Evolutionary conservation across 2,888 invertebrate species (phyloP).

Genomic region (Agrotis puta): DNA sequence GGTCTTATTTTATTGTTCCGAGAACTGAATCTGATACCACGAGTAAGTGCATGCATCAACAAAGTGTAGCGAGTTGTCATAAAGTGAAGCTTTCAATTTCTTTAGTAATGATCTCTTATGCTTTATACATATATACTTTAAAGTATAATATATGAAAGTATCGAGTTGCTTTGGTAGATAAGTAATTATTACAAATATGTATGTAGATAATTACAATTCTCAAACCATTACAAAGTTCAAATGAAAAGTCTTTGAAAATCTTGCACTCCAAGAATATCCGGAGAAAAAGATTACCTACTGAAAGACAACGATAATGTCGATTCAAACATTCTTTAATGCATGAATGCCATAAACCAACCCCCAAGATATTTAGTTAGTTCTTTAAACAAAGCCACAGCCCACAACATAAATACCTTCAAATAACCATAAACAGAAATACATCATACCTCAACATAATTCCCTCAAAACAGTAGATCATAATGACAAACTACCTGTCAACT

Average conservation of each 20-base stretch:
- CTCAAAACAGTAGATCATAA: constrained; percentile 48
- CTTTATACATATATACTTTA: not conserved
- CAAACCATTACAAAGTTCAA: too few relatives aligned
- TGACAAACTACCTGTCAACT: constrained; percentile 54
- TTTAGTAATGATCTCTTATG: not conserved
- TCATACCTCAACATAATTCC: constrained; percentile 33
- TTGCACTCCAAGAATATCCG: not conserved
- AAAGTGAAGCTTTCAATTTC: not conserved
- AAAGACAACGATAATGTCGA: too few relatives aligned
- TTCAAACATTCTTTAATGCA: not conserved
- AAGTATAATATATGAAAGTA: too few relatives aligned
- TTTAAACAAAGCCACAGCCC: constrained; percentile 6
- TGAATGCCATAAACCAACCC: constrained; percentile 4
- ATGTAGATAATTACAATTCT: too few relatives aligned
- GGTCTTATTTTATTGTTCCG: constrained; percentile 34
- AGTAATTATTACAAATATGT: too few relatives aligned
- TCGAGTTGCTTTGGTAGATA: too few relatives aligned
- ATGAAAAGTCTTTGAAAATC: too few relatives aligned
- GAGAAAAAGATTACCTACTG: not conserved
- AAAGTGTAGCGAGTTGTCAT: constrained; percentile 6
- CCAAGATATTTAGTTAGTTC: not conserved
- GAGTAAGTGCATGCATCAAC: constrained; percentile 20
- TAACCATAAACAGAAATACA: constrained; percentile 26
- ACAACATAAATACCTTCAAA: constrained; percentile 18
- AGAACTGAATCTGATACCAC: constrained; percentile 42